Base-by-base conservation (phyloP, 2,888 invertebrate species). In the Cryptocephalus primarius region DNA sequence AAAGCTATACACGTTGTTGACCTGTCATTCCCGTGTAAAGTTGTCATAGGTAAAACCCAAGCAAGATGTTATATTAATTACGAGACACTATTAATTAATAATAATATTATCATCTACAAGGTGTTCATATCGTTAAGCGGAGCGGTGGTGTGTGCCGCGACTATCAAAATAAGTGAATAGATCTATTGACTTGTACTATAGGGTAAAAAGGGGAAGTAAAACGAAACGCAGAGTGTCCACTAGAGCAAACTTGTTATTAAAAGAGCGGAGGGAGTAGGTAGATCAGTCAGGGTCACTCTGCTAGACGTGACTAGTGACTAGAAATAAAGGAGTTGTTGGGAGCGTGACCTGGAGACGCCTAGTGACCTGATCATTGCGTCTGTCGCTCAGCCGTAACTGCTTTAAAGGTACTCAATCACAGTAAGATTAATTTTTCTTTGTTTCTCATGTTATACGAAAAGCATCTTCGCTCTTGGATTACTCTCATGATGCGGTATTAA, bases 231-330 rank as follows among this genome's bases (percentile, higher is more conserved):
- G 63, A 65, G 64, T 63, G 62, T 61, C 64, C 64, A 63, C 58
- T 59, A 62, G 59, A 63, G 64, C 59, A 57, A 60, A 57, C 55
- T 59, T 61, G 61, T 61, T 62, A 61, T 60, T 62, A 57, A 32
- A 32, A 59, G 59, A 62, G 62, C 60, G 63, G 63, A 66, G 63
- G 64, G 65, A 63, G 56, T 66, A 64, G 62, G 63, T 65, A 64
- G 60, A 65, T 67, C 66, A 67, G 67, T 67, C 66, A 58, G 62
- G 64, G 64, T 58, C 63, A 66, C 66, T 65, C 65, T 63, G 65
- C 63, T 58, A 56, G 56, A 61, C 59, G 61, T 63, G 66, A 65
- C 65, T 65, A 65, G 43, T 36, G 11, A 36, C 36, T 12, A 36
- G 65, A 64, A 63, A 61, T 60, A 61, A 65, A 64, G 64, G 55